Conservation (phyloP, 2,113 vertebrate genomes). For the Solenodon paradoxus region DNA sequence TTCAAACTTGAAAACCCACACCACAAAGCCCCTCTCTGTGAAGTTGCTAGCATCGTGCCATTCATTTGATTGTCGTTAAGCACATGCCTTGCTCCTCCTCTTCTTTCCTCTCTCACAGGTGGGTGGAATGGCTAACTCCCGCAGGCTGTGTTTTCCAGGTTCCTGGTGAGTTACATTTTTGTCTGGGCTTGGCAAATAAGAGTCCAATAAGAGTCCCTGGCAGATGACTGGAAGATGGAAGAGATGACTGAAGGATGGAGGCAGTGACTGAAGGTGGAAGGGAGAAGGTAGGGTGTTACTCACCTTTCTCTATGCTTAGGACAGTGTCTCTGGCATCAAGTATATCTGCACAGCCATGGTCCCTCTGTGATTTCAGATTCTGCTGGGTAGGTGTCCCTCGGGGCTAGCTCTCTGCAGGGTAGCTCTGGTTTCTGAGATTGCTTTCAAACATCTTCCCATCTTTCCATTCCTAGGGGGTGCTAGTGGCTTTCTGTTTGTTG, state of each 20-base stretch:
- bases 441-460: neutral
- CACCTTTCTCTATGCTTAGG: neutral
- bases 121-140: neutral
- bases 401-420: neutral
- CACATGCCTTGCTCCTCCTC: neutral
- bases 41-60: neutral
- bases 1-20: neutral
- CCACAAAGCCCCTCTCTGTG: neutral
- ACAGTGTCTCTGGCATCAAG: neutral
- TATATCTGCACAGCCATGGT: neutral
- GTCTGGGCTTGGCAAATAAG: neutral
- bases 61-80: neutral
- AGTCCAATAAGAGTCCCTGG: neutral
- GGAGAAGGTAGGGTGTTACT: neutral
- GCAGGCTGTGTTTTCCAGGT: neutral
- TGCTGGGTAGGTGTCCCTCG: neutral
- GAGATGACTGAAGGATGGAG: too few species aligned
- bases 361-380: neutral
- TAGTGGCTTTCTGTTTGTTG: neutral
- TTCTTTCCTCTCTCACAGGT: neutral
- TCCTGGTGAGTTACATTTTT: neutral
- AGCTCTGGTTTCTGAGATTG: neutral
- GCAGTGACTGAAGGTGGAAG: too few species aligned
- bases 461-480: neutral
- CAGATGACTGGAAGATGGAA: neutral